Conservation (phyloP, 2,113 vertebrate genomes). For the Barnardius zonarius region DNA sequence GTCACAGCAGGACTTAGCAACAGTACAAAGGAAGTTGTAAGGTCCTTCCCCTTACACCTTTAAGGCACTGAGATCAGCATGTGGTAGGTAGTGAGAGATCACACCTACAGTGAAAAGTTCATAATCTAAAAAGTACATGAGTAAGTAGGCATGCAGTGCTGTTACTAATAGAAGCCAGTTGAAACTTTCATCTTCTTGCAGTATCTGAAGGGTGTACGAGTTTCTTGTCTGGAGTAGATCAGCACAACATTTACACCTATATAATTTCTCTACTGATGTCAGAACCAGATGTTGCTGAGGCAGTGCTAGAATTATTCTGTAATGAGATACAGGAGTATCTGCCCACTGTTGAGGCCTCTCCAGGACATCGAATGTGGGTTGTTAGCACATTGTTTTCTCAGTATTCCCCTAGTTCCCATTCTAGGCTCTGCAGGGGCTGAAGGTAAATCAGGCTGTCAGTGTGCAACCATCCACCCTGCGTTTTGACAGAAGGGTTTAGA, state of each 20-base stretch:
- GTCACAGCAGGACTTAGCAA: not conserved
- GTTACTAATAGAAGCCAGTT: not conserved
- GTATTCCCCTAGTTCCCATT: not conserved
- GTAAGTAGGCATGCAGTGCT: not conserved
- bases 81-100: not conserved
- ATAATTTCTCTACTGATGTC: not conserved
- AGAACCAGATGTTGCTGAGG: not conserved
- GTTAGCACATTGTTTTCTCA: not conserved
- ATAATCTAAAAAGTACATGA: not conserved
- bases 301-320: not conserved
- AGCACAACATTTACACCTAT: not conserved
- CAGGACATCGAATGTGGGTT: not conserved
- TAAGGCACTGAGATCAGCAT: not conserved
- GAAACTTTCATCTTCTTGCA: not conserved
- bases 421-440: not conserved
- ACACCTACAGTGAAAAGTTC: not conserved
- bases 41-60: not conserved
- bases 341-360: not conserved
- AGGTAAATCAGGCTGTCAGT: constrained; percentile 30
- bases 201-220: not conserved
- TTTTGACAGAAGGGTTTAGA: not conserved
- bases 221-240: not conserved
- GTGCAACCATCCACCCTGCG: not conserved
- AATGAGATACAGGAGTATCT: not conserved
- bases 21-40: not conserved